These are phyloP conservation scores for Phrixothrix hirtus DNA, from an alignment of 2,888 invertebrate genomes.

Conservation along the genomic window DNA sequence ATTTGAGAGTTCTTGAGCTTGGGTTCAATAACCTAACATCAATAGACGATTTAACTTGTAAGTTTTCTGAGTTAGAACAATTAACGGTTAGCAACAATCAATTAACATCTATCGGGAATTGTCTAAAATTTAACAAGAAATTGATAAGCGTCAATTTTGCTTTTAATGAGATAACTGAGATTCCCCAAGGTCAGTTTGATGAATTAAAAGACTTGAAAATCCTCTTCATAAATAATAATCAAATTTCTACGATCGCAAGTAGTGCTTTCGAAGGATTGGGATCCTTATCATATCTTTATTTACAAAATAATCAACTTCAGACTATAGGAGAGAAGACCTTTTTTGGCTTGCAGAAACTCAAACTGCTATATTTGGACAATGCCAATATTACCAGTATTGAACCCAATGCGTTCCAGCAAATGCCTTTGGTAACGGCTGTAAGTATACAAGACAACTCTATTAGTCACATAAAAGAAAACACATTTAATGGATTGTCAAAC, in stretches of 20 bases:
- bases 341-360: constrained; percentile 2
- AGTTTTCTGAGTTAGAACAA: constrained; percentile 2
- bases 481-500: constrained; percentile 5
- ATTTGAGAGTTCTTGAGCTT: constrained; percentile 6
- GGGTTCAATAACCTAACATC: constrained; percentile 2
- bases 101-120: constrained; percentile 46
- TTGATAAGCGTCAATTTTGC: constrained; percentile 4
- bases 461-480: constrained; percentile 3
- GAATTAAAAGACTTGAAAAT: constrained; percentile 44
- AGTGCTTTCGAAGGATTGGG: constrained; percentile 37
- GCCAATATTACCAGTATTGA: constrained; percentile 6
- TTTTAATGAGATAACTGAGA: constrained; percentile 2
- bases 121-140: constrained; percentile 7
- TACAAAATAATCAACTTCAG: constrained; percentile 5
- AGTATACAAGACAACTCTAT: constrained; percentile 12
- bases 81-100: constrained; percentile 44
- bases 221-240: constrained; percentile 51
- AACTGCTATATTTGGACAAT: constrained; percentile 9
- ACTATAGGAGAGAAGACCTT: not conserved
- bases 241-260: constrained; percentile 48
- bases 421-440: constrained; percentile 4
- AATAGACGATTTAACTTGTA: constrained; percentile 7
- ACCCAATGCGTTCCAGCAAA: constrained; percentile 5
- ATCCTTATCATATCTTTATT: not conserved
- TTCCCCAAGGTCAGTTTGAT: not conserved